Conservation (phyloP, 2,797 vertebrate species). For the Manis crassicaudata region DNA sequence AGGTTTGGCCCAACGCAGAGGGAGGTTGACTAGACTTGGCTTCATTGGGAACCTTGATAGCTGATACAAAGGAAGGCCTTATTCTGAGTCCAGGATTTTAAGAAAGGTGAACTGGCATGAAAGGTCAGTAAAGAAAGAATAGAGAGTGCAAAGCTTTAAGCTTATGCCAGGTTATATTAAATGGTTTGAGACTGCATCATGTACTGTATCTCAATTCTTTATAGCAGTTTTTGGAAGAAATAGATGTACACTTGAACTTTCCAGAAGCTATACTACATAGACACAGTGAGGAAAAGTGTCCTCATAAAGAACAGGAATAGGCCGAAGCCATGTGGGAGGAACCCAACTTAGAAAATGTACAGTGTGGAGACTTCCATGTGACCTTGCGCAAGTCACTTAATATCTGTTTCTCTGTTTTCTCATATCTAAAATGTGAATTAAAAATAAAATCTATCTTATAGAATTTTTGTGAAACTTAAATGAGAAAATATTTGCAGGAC, state of each 20-base stretch:
- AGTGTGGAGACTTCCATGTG: background rate
- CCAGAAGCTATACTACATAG: background rate
- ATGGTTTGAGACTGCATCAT: background rate
- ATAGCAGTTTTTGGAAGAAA: background rate
- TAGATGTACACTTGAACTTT: background rate
- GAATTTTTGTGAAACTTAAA: background rate
- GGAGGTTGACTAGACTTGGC: background rate
- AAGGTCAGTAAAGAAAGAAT: slow-evolving; percentile 47
- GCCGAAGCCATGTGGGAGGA: background rate
- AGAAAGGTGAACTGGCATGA: slow-evolving; percentile 12
- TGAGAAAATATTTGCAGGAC: background rate
- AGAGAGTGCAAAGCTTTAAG: background rate
- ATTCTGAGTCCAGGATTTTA: background rate
- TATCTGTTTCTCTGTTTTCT: background rate
- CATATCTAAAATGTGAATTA: background rate
- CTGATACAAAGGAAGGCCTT: slow-evolving; percentile 50
- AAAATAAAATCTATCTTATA: background rate
- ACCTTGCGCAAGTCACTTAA: background rate
- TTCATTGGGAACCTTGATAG: slow-evolving; percentile 15
- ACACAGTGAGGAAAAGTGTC: background rate
- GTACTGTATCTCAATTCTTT: background rate
- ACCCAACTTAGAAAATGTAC: background rate
- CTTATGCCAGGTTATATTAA: background rate
- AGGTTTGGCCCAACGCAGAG: background rate
- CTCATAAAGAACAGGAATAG: background rate